A percentile compares a stretch with the other conserved stretches of the same genome.
Evolutionary conservation across 2,797 vertebrate species (phyloP).

Genomic region (Epinephelus awoara): DNA sequence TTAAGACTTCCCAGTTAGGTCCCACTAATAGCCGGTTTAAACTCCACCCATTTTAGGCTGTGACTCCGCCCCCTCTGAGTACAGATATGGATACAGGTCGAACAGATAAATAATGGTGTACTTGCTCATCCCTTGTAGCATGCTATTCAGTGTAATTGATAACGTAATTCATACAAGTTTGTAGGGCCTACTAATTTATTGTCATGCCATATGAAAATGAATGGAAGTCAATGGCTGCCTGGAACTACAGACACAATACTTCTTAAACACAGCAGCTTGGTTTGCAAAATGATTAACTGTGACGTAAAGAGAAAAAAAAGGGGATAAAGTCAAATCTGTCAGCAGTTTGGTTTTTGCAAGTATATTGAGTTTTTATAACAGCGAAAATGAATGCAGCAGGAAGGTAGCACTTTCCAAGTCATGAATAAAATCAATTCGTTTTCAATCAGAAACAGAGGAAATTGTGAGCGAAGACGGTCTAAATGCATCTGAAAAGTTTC

Average conservation of each 20-base stretch:
- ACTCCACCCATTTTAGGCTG: too few relatives aligned
- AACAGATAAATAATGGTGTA: too few relatives aligned
- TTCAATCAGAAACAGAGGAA: background rate
- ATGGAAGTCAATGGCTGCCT: background rate
- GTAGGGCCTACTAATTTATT: background rate
- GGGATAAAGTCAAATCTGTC: background rate
- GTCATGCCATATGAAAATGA: background rate
- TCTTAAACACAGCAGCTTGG: slow-evolving; percentile 1
- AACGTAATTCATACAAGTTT: background rate
- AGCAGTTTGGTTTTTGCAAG: slow-evolving; percentile 20
- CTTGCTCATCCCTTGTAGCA: too few relatives aligned
- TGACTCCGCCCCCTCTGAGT: too few relatives aligned
- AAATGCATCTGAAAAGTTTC: slow-evolving; percentile 7
- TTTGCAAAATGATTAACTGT: slow-evolving; percentile 11
- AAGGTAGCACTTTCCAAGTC: slow-evolving; percentile 17
- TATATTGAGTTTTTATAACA: slow-evolving; percentile 13
- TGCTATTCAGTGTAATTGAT: background rate
- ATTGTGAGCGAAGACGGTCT: slow-evolving; percentile 7
- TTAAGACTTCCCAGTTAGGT: too few relatives aligned
- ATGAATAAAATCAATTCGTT: slow-evolving; percentile 55
- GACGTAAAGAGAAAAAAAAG: background rate
- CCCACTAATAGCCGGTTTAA: too few relatives aligned
- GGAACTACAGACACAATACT: background rate
- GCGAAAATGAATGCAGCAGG: slow-evolving; percentile 6
- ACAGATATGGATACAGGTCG: too few relatives aligned